A percentile compares a stretch with the other conserved stretches of the same genome.
Evolutionary conservation across 2,888 invertebrate species (phyloP).

Genomic region (Xestia c-nigrum): DNA sequence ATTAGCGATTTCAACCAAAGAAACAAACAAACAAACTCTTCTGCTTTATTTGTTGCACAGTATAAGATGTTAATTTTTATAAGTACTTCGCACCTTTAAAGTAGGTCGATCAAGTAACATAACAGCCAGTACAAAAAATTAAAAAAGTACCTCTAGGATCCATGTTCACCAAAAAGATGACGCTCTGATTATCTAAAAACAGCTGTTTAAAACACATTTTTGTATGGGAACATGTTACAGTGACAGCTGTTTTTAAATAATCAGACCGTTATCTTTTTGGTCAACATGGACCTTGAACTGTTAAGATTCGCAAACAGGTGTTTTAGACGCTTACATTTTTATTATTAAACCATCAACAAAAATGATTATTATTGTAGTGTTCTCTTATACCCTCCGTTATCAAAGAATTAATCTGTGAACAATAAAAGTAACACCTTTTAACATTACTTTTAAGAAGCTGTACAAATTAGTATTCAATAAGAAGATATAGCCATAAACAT

Average conservation of each 20-base stretch:
- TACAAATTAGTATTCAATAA: conserved; percentile 50
- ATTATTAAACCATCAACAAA: too few relatives aligned
- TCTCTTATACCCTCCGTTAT: not conserved
- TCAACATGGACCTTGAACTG: too few relatives aligned
- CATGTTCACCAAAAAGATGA: too few relatives aligned
- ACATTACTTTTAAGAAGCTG: conserved; percentile 20
- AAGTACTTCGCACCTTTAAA: not conserved
- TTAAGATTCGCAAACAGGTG: not conserved
- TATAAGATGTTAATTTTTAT: not conserved
- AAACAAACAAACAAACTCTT: too few relatives aligned
- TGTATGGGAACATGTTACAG: too few relatives aligned
- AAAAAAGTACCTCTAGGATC: not conserved
- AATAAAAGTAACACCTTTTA: conserved; percentile 40
- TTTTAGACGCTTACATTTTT: not conserved
- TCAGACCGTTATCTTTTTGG: too few relatives aligned
- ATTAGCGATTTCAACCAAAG: too few relatives aligned
- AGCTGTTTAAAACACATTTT: too few relatives aligned
- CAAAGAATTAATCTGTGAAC: not conserved
- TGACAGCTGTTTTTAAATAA: too few relatives aligned
- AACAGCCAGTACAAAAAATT: not conserved
- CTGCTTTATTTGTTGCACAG: too few relatives aligned
- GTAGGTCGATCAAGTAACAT: not conserved
- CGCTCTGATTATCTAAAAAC: too few relatives aligned
- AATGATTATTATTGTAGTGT: not conserved
- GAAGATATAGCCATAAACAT: conserved; percentile 46